Percentiles rank a stretch among this genome's conserved stretches.
Evolutionary conservation across 1,140 invertebrate species (phyloP).

Genomic region (Macrosteles quadrilineatus): DNA sequence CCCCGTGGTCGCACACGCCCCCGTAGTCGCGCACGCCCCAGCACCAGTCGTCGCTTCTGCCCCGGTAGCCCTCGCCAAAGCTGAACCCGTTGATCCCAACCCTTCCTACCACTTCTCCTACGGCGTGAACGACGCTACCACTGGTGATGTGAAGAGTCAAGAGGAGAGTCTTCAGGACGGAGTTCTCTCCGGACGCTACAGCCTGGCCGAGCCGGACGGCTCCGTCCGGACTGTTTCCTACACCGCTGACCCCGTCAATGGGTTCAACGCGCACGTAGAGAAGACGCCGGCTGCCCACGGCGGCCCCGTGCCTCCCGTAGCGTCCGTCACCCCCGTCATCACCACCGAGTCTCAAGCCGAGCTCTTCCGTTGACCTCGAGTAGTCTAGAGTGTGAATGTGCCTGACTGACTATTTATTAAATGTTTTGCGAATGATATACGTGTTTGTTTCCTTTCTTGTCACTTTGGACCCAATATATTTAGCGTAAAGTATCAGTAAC

Average conservation of each 20-base stretch:
- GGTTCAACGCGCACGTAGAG: conserved; percentile 61
- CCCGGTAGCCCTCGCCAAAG: conserved; percentile 33
- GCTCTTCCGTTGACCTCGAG: neutral
- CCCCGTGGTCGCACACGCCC: conserved; percentile 19
- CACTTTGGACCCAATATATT: no score
- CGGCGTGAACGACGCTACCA: conserved; percentile 54
- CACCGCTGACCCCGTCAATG: conserved; percentile 60
- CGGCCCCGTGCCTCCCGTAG: neutral
- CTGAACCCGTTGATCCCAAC: conserved; percentile 33
- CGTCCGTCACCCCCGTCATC: neutral
- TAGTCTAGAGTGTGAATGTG: no score
- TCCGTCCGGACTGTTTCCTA: conserved; percentile 61
- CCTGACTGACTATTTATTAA: no score
- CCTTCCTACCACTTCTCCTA: conserved; percentile 46
- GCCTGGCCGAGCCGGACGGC: conserved; percentile 60
- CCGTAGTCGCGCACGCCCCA: conserved; percentile 8
- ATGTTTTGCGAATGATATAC: no score
- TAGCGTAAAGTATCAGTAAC: no score
- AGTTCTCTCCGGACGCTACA: conserved; percentile 57
- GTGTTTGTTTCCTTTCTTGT: no score
- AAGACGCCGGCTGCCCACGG: conserved; percentile 44
- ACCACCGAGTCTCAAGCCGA: neutral
- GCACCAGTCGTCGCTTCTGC: conserved; percentile 18
- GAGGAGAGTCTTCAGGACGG: conserved; percentile 56
- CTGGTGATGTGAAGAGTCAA: conserved; percentile 54